Evolutionary conservation across 2,797 vertebrate genomes (phyloP).

Genomic region (Heterohyrax brucei): DNA sequence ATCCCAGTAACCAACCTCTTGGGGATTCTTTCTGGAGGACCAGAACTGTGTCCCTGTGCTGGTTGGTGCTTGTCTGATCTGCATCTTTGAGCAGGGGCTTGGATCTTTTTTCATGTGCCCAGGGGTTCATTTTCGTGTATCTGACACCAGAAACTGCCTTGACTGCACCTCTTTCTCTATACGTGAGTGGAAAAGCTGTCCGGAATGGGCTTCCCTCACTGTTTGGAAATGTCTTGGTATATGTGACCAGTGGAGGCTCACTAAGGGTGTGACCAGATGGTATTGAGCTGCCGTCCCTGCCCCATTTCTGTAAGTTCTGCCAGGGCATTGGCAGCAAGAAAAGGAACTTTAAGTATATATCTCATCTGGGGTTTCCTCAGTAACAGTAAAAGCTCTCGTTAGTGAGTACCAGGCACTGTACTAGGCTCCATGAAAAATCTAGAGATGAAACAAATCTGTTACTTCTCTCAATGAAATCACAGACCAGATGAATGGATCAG

Average conservation of each 20-base stretch:
- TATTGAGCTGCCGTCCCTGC: not conserved
- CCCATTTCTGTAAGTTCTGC: not conserved
- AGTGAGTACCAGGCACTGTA: not conserved
- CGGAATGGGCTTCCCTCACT: not conserved
- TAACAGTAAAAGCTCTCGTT: not conserved
- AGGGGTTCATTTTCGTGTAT: not conserved
- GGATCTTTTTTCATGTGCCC: slow-evolving; percentile 16
- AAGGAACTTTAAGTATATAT: not conserved
- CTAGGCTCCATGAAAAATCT: not conserved
- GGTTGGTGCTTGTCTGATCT: not conserved
- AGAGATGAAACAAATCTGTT: not conserved
- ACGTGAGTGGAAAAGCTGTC: not conserved
- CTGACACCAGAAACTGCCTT: not conserved
- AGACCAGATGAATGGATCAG: not conserved
- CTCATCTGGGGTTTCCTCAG: not conserved
- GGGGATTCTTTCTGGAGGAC: not conserved
- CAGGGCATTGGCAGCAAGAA: not conserved
- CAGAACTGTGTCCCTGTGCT: not conserved
- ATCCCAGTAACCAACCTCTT: fast-evolving
- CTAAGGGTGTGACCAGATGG: not conserved
- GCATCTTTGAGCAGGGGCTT: slow-evolving; percentile 42
- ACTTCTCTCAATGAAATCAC: not conserved
- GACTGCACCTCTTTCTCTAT: not conserved
- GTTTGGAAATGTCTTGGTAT: not conserved
- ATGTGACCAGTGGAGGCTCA: not conserved